Conservation (phyloP, 92 coral and sea anemone species). For the Epizoanthus fatuus region DNA sequence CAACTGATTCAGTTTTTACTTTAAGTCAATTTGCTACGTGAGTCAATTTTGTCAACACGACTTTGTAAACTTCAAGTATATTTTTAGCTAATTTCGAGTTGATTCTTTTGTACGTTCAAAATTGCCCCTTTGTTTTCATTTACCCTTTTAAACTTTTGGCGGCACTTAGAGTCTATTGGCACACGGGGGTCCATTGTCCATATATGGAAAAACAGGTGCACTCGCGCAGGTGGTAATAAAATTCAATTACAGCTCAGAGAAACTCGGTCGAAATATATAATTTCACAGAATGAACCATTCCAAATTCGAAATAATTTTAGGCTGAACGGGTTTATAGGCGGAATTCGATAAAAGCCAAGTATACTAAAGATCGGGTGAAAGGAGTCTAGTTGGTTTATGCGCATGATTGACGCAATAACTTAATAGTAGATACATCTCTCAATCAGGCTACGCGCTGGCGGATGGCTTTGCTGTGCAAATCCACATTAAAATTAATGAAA, state of each 20-base stretch:
- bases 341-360: neutral
- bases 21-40: slow-evolving; percentile 24
- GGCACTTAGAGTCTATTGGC: slow-evolving; percentile 27
- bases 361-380: neutral
- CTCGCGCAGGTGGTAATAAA: slow-evolving; percentile 33
- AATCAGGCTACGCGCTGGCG: slow-evolving; percentile 37
- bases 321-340: neutral
- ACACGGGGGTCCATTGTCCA: slow-evolving; percentile 18
- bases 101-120: slow-evolving; percentile 11
- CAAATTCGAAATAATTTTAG: neutral
- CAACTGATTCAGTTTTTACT: neutral
- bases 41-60: neutral
- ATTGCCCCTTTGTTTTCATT: slow-evolving; percentile 27
- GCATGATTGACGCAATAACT: slow-evolving; percentile 31
- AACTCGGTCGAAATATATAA: slow-evolving; percentile 4
- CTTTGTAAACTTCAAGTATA: neutral
- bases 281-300: slow-evolving; percentile 11
- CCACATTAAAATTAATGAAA: slow-evolving; percentile 90
- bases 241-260: slow-evolving; percentile 20
- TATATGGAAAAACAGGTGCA: slow-evolving; percentile 44
- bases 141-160: slow-evolving; percentile 48
- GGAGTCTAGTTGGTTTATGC: neutral
- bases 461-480: slow-evolving; percentile 58
- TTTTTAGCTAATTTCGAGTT: slow-evolving; percentile 18
- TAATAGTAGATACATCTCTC: slow-evolving; percentile 32